Base-by-base conservation (phyloP, 2,888 invertebrate genomes). In the Hermodice carunculata region DNA sequence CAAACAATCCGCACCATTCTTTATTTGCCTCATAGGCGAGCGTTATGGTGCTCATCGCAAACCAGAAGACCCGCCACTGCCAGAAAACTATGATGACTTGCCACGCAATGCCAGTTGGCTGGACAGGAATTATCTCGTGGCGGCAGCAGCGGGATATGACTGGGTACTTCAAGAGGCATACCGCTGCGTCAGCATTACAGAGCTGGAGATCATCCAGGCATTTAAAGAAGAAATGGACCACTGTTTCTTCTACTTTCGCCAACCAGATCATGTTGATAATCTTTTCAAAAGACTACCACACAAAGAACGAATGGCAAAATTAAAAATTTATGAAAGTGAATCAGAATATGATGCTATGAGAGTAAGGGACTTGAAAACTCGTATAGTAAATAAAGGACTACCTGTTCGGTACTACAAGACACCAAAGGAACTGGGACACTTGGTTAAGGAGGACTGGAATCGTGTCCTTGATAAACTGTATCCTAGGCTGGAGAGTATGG, bases 171-270 rank as follows among this genome's bases (percentile, higher is more conserved):
- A 82, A 29, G 79, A 81, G 57, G 62, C 71, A 14, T 76, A 80
- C 64, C 79, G 78, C 56, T 73, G 76, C 64, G 74, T 76, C 61
- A 84, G 85, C 64, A 58, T 85, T 8, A 72, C 80, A 0, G 85
- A 85, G 58, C 74, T 85, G 40, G 81, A 85, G 68, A 78, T 85
- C 22, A 77, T 79, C 26, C 81, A 82, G 40, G 81, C 80, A 4
- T 67, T 67, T 40, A 43, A 53, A 31, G 51, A 37, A 11, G 66
- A 60, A 11, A 44, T 51, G 11, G 72, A 76, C n/a, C 76, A 78
- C 69, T 76, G 78, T 58, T 73, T 75, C 58, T 83, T 84, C 67
- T 85, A 85, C 72, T 82, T 81, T 70, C 73, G 85, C 4, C 80
- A 81, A 61, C 79, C 78, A 1, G 82, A 81, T 49, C 70, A 71